Conservation (phyloP, 2,113 vertebrate species). For the Nycticryphes semicollaris region DNA sequence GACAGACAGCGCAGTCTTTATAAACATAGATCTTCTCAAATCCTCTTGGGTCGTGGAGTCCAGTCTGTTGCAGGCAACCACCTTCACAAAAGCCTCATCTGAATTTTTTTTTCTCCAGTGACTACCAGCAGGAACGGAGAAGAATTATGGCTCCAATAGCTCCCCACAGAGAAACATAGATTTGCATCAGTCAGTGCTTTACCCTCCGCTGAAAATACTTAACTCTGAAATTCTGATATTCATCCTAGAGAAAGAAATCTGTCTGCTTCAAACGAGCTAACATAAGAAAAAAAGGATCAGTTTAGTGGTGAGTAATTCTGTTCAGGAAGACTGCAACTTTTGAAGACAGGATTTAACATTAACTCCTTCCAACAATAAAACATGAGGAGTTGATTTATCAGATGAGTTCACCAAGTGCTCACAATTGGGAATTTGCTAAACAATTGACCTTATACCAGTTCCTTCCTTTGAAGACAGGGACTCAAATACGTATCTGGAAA, state of each 20-base stretch:
- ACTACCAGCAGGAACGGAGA: background rate
- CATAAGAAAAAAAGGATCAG: background rate
- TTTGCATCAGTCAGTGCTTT: background rate
- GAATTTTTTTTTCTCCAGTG: background rate
- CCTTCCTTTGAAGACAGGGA: background rate
- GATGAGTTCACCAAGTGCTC: background rate
- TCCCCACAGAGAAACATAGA: background rate
- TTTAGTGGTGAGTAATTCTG: background rate
- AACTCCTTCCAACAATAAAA: background rate
- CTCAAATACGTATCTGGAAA: background rate
- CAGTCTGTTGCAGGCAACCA: background rate
- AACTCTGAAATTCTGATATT: background rate
- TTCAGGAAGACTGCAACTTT: background rate
- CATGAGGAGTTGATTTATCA: background rate
- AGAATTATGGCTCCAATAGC: background rate
- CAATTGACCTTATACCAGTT: background rate
- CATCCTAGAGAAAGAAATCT: background rate
- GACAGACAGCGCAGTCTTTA: background rate
- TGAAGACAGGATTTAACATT: background rate
- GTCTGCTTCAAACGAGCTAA: background rate
- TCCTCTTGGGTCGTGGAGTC: background rate
- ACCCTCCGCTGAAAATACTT: background rate
- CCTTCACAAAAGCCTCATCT: background rate
- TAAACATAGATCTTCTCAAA: background rate
- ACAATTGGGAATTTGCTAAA: background rate